A percentile compares a stretch with the other conserved stretches of the same genome.
phyloP scores from a whole-genome alignment of 2,888 invertebrate genomes.

The Deroplatys truncata region DNA sequence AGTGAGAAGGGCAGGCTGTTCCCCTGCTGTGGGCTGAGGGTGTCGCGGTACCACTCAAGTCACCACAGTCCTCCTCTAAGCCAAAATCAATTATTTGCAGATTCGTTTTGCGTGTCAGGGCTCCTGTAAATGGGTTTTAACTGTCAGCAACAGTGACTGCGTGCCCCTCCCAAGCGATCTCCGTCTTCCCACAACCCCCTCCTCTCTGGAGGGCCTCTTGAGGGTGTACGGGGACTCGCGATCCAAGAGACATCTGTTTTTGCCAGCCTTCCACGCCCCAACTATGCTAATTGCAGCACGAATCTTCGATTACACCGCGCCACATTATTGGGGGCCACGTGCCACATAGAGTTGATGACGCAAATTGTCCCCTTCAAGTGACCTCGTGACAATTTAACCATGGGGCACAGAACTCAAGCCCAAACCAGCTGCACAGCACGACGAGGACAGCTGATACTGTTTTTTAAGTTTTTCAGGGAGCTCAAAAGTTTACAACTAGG shows the following conservation, averaged over 20 bases:
- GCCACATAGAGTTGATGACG: neutral
- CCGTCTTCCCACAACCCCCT: neutral
- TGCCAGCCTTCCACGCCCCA: neutral
- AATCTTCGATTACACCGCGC: neutral
- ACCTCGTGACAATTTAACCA: neutral
- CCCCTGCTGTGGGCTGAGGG: neutral
- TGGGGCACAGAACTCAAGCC: neutral
- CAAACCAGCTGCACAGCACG: neutral
- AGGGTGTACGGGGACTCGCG: neutral
- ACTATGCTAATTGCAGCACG: neutral
- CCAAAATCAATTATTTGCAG: conserved; percentile 26
- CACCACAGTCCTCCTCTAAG: neutral
- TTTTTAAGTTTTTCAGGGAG: no score
- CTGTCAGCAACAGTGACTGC: conserved; percentile 23
- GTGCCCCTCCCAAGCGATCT: conserved; percentile 12
- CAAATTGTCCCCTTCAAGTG: neutral
- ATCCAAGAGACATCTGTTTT: conserved; percentile 3
- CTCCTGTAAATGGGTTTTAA: conserved; percentile 28
- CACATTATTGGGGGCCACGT: neutral
- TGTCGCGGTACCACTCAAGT: neutral
- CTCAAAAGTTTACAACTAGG: no score
- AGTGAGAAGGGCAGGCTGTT: neutral
- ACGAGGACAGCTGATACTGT: no score
- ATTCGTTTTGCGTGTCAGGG: conserved; percentile 28
- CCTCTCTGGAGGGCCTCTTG: neutral